Percentiles rank a stretch among this genome's conserved stretches.
phyloP scores from a whole-genome alignment of 2,888 invertebrate species.

The Cetonia aurata region DNA sequence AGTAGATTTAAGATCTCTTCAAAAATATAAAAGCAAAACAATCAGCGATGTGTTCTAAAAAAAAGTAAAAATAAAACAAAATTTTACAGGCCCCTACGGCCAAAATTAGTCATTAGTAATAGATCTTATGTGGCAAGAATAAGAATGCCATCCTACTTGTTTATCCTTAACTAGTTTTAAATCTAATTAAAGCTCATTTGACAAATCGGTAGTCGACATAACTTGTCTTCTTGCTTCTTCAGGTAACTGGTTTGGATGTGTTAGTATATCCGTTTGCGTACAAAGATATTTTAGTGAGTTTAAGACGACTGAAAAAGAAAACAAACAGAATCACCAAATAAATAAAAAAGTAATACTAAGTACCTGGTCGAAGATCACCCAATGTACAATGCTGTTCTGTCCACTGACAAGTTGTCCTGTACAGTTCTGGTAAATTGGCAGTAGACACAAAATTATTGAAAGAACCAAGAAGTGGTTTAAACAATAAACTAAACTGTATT shows the following conservation, averaged over 20 bases:
- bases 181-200: slow-evolving; percentile 31
- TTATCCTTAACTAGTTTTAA: background rate
- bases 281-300: slow-evolving; percentile 92
- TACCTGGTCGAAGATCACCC: slow-evolving; percentile 93
- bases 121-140: slow-evolving; percentile 1
- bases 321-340: slow-evolving; percentile 1
- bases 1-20: slow-evolving; percentile 24
- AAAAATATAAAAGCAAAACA: slow-evolving; percentile 27
- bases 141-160: slow-evolving; percentile 6
- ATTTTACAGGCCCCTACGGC: no score
- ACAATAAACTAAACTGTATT: slow-evolving; percentile 89
- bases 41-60: background rate
- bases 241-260: slow-evolving; percentile 88
- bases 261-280: slow-evolving; percentile 92
- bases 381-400: slow-evolving; percentile 97
- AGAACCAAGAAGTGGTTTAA: slow-evolving; percentile 89
- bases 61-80: no score
- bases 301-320: slow-evolving; percentile 80
- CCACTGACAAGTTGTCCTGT: slow-evolving; percentile 93
- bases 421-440: slow-evolving; percentile 90
- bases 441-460: slow-evolving; percentile 94
- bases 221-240: slow-evolving; percentile 75
- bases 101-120: no score
- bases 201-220: slow-evolving; percentile 23
- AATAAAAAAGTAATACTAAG: slow-evolving; percentile 50